phyloP scores from a whole-genome alignment of 1,140 invertebrate genomes.

The Brachystomella parvula region DNA sequence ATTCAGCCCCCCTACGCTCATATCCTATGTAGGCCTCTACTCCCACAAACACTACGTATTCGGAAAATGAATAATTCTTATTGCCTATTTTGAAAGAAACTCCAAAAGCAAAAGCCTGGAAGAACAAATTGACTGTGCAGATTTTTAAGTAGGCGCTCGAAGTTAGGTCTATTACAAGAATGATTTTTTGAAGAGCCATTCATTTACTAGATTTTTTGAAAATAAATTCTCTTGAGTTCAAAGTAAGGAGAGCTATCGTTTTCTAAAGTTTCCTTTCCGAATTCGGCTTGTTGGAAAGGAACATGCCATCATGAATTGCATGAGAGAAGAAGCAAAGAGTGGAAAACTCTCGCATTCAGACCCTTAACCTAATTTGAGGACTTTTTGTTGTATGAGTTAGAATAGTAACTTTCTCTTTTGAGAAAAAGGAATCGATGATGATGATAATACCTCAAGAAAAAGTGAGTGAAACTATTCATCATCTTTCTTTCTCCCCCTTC shows the following conservation, averaged over 20 bases:
- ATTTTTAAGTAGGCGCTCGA: background rate
- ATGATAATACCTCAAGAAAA: background rate
- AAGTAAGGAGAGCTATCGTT: too few relatives aligned
- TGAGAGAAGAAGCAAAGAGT: too few relatives aligned
- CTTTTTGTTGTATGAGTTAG: background rate
- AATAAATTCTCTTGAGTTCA: background rate
- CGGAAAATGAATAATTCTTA: too few relatives aligned
- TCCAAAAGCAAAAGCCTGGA: too few relatives aligned
- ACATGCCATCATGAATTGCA: too few relatives aligned
- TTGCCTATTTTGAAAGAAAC: too few relatives aligned
- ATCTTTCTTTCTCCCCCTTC: background rate
- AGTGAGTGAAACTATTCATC: background rate
- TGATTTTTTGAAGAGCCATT: background rate
- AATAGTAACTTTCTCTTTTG: too few relatives aligned
- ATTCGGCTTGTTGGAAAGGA: too few relatives aligned
- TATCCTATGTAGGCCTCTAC: background rate
- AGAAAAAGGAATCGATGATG: too few relatives aligned
- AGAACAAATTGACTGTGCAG: too few relatives aligned
- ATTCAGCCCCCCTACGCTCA: background rate
- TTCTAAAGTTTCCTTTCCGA: too few relatives aligned
- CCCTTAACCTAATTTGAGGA: background rate
- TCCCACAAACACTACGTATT: background rate
- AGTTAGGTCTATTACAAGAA: background rate
- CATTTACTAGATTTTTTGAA: background rate
- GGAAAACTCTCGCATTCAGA: background rate